Evolutionary conservation across 1,140 invertebrate genomes (phyloP).

Genomic region (Trissolcus basalis): DNA sequence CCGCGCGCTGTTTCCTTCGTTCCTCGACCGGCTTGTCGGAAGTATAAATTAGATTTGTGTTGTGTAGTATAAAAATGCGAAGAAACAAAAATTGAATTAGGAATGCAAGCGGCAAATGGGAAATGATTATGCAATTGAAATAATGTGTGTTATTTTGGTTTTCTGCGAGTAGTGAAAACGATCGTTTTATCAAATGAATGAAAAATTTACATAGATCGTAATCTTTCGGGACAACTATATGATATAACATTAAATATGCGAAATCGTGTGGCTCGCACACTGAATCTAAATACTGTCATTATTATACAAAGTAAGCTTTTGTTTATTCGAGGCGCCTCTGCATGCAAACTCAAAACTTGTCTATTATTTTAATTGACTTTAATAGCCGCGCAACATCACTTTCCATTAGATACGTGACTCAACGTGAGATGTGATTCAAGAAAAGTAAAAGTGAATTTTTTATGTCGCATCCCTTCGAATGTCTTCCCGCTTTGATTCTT

Average conservation of each 20-base stretch:
- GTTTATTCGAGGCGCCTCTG: constrained; percentile 10
- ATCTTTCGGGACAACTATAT: constrained; percentile 13
- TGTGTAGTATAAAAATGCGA: constrained; percentile 35
- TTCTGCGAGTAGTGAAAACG: constrained; percentile 26
- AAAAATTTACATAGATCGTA: constrained; percentile 43
- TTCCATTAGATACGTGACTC: constrained; percentile 22
- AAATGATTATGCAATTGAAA: constrained; percentile 41
- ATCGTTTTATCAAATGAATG: constrained; percentile 20
- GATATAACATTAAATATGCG: constrained; percentile 24
- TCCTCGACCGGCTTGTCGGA: constrained; percentile 15
- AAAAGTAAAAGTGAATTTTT: constrained; percentile 26
- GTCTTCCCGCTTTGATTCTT: too few species aligned
- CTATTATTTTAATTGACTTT: constrained; percentile 42
- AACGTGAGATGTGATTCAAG: not conserved
- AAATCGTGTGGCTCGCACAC: constrained; percentile 30
- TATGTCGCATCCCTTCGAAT: not conserved
- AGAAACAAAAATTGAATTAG: constrained; percentile 32
- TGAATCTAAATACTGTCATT: constrained; percentile 39
- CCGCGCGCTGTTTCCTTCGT: not conserved
- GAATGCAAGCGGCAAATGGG: constrained; percentile 37
- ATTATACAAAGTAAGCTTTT: constrained; percentile 2
- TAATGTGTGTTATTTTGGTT: constrained; percentile 41
- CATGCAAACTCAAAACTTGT: constrained; percentile 42
- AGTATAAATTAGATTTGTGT: constrained; percentile 33
- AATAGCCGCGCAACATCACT: constrained; percentile 23